Base-by-base conservation (phyloP, 2,888 invertebrate species). In the Polyploca ridens region DNA sequence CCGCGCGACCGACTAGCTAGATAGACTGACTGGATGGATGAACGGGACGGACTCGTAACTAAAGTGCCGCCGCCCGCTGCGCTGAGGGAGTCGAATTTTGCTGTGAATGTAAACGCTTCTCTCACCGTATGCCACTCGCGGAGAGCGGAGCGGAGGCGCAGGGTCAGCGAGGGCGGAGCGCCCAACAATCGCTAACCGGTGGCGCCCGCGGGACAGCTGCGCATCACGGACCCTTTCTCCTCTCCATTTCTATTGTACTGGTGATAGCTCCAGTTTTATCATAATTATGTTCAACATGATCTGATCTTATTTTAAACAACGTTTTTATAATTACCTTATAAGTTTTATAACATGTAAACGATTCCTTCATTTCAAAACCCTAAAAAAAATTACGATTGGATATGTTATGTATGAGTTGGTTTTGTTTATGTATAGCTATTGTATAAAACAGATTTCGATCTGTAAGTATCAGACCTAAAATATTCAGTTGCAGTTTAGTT, bases 141-240 rank as follows among this genome's bases (percentile, higher is more conserved):
- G 81, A 76, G 75, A 76, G 83, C 81, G 79, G 79, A 81, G 82
- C 80, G 79, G 79, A 81, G 82, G 83, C 84, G 86, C 83, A 86
- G 85, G 88, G 88, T 88, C 89, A 88, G 87, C 83, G 87, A 87
- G 90, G 89, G 90, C 89, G 90, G 86, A 88, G 86, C 88, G 83
- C 88, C 86, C 77, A 86, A 73, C 83, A 76, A 74, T 76, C 79
- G 85, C 61, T 61, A 41, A 41, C 38, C 41, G 86, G 87, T 83
- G 54, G 19, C 54, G 41, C 90, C 90, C 88, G 86, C 87, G 84
- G 91, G 90, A 93, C 93, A 93, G 92, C 92, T 93, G 93, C 91
- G 88, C 88, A 83, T 80, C 85, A 74, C 82, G 81, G 88, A 90
- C 93, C 91, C 91, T 90, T 93, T 93, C 90, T 90, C 90, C 80